Evolutionary conservation across 2,797 vertebrate genomes (phyloP), one percentile per base, ranked within the genome.

Genomic region (Sebastes itinus): DNA sequence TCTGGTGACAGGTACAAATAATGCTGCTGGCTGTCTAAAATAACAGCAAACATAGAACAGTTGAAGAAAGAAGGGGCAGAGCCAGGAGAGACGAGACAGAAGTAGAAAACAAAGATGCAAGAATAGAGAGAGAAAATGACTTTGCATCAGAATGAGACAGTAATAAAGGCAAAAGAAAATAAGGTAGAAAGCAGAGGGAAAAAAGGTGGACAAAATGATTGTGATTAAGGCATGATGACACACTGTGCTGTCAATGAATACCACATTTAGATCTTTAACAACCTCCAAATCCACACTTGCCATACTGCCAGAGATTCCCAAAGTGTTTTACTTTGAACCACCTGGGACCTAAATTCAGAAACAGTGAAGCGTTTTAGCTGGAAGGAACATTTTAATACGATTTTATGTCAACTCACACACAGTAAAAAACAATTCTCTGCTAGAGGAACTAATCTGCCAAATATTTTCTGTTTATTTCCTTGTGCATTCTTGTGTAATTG

Each of bases 1-100:
- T 38, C 27, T 52, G 77, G 33, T 88, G 87, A 84, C 87, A 81
- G 62, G 73, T 81, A 59, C 25, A 72, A 52, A 67, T 72, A 54
- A 63, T 80, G 64, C 77, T 75, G 73, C 81, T 67, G 72, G 30
- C 42, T 80, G 78, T 75, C 80, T 80, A 75, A 83, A 91, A 85
- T 86, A 83, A 78, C 70, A 88, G 81, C 80, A 81, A 64, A 84
- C 49, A 77, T 8, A 22, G 33, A 88, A 75, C 38, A 22, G 38
- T 46, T 49, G 55, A 59, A 80, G 38, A 67, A 32, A 65, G 72
- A 71, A 30, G n/a, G 54, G 20, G 30, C 61, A 79, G 60, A 72
- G 52, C 73, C 78, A 6, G 20, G 52, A 83, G 27, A 61, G 70
- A 82, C 55, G 32, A 76, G 68, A 79, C 13, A 58, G 35, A 46